Conservation (phyloP, 2,113 vertebrate genomes). For the Amphiprion ocellaris region DNA sequence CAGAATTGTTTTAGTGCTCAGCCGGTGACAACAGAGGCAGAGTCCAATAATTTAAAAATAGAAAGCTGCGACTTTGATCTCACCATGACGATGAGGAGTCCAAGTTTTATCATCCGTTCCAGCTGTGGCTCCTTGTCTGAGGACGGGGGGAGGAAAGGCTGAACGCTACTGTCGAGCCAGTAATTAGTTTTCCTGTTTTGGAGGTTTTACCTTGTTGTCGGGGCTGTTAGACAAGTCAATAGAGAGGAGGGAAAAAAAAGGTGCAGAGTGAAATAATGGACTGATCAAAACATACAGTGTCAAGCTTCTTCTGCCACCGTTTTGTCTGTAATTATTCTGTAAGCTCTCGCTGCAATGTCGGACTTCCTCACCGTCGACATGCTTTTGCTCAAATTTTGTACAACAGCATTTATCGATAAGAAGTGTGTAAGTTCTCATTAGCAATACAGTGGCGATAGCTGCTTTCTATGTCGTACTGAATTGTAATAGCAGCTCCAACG, state of each 20-base stretch:
- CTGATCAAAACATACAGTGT: conserved; percentile 38
- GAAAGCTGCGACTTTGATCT: conserved; percentile 64
- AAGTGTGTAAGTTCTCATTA: conserved; percentile 54
- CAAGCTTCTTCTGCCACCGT: conserved; percentile 4
- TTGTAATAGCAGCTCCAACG: background rate
- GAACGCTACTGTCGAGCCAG: conserved; percentile 16
- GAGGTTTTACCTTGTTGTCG: conserved; percentile 43
- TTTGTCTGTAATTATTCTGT: conserved; percentile 22
- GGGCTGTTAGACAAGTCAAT: conserved; percentile 33
- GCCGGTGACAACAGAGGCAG: conserved; percentile 27
- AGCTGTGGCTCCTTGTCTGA: conserved; percentile 56
- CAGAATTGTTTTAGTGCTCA: background rate
- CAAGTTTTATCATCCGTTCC: conserved; percentile 65
- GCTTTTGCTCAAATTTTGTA: conserved; percentile 24
- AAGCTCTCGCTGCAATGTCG: background rate
- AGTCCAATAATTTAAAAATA: conserved; percentile 61
- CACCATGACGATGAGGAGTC: conserved; percentile 51
- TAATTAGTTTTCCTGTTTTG: conserved; percentile 57
- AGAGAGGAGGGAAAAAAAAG: background rate
- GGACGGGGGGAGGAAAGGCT: background rate
- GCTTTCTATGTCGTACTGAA: conserved; percentile 25
- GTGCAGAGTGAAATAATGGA: conserved; percentile 28
- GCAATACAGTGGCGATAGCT: conserved; percentile 50
- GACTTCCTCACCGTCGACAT: background rate
- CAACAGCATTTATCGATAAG: conserved; percentile 25